These are phyloP conservation scores for Cantharis nigra DNA, from an alignment of 2,888 invertebrate genomes.

Conservation along the genomic window DNA sequence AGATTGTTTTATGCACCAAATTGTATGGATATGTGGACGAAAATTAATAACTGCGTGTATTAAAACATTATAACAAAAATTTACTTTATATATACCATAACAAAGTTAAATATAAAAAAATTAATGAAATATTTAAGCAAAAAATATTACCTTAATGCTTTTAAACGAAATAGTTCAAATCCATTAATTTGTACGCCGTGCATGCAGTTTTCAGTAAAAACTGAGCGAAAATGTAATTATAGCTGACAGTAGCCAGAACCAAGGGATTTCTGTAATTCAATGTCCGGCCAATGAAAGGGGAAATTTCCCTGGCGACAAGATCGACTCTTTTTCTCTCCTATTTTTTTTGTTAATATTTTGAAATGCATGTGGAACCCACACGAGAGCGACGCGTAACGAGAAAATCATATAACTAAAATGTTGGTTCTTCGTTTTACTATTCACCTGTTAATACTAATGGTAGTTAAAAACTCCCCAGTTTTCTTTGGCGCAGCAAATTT, in stretches of 20 bases:
- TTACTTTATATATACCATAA: not conserved
- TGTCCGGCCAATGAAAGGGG: conserved; percentile 33
- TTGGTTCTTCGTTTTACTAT: not conserved
- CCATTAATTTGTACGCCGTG: conserved; percentile 39
- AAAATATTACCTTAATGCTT: conserved; percentile 21
- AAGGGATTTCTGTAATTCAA: conserved; percentile 35
- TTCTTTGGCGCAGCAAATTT: not conserved
- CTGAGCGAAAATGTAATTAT: conserved; percentile 41
- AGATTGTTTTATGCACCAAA: too few species aligned
- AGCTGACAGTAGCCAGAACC: conserved; percentile 34
- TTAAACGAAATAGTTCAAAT: conserved; percentile 31
- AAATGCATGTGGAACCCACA: conserved; percentile 21
- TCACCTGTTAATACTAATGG: not conserved
- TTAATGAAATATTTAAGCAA: not conserved
- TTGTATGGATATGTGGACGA: too few species aligned
- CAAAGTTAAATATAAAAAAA: not conserved
- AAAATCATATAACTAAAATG: conserved; percentile 18
- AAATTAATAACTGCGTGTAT: not conserved
- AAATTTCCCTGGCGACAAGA: conserved; percentile 32
- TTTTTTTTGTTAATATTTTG: conserved; percentile 27
- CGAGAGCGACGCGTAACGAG: conserved; percentile 21
- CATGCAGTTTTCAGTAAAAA: conserved; percentile 39
- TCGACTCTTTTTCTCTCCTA: conserved; percentile 28
- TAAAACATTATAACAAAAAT: not conserved
- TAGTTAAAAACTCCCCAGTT: not conserved